phyloP scores from a whole-genome alignment of 1,140 invertebrate species.

The Procambarus clarkii region DNA sequence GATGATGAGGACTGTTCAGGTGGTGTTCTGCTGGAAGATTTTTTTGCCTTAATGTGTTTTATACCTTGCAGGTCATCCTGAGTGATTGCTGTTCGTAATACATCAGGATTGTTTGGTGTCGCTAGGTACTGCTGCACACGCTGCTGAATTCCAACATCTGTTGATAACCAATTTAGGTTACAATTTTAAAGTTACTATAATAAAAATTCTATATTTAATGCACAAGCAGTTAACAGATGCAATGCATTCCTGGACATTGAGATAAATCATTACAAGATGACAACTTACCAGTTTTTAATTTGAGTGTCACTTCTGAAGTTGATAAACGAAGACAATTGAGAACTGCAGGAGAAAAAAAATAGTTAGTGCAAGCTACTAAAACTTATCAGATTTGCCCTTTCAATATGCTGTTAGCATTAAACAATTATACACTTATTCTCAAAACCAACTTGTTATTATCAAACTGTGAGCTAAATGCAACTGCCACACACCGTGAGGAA shows the following conservation, averaged over 20 bases:
- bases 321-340: conserved; percentile 93
- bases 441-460: background rate
- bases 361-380: background rate
- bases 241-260: background rate
- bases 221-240: background rate
- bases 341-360: conserved; percentile 82
- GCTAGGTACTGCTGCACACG: conserved; percentile 86
- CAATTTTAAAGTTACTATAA: background rate
- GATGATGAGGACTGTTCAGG: conserved; percentile 62
- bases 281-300: conserved; percentile 89
- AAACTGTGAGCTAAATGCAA: background rate
- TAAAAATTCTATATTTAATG: conserved; percentile 22
- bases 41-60: conserved; percentile 71
- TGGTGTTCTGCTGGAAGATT: conserved; percentile 66
- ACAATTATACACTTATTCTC: background rate
- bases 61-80: conserved; percentile 73
- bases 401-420: conserved; percentile 1
- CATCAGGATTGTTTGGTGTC: conserved; percentile 74
- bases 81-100: conserved; percentile 71
- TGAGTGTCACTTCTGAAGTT: conserved; percentile 89
- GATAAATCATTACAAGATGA: background rate
- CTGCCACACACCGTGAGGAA: background rate
- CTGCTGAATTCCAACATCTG: conserved; percentile 90
- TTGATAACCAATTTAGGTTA: background rate
- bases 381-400: background rate